A percentile compares a stretch with the other conserved stretches of the same genome.
These are phyloP conservation scores for Podarcis siculus DNA, from an alignment of 2,797 vertebrate genomes.

Conservation along the genomic window DNA sequence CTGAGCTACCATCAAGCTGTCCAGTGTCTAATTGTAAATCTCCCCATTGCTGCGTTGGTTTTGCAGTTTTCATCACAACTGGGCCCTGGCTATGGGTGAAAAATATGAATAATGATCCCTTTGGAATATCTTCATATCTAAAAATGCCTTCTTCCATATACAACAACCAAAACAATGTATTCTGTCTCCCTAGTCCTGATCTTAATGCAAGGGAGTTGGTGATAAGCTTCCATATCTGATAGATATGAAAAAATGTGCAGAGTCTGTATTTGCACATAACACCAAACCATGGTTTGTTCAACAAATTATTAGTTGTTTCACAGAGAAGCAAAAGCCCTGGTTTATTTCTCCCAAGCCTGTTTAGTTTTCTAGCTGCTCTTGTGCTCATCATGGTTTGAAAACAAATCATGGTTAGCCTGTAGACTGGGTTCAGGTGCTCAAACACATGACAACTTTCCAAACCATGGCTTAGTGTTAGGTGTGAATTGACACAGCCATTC, in stretches of 20 bases:
- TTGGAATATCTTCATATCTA: neutral
- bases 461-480: no score
- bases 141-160: neutral
- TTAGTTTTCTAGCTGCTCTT: no score
- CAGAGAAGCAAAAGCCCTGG: no score
- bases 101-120: neutral
- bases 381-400: no score
- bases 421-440: no score
- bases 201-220: neutral
- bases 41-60: neutral
- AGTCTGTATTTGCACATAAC: no score
- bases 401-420: no score
- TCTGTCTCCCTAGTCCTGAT: neutral
- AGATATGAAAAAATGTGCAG: neutral
- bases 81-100: neutral
- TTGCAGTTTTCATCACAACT: neutral
- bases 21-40: neutral
- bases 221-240: neutral
- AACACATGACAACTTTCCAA: no score
- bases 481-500: no score
- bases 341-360: no score
- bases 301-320: no score
- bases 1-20: neutral
- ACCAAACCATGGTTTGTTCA: no score
- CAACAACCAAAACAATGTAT: neutral